Evolutionary conservation across 2,113 vertebrate genomes (phyloP), one percentile per base, ranked within the genome.

Genomic region (Prunella himalayana): DNA sequence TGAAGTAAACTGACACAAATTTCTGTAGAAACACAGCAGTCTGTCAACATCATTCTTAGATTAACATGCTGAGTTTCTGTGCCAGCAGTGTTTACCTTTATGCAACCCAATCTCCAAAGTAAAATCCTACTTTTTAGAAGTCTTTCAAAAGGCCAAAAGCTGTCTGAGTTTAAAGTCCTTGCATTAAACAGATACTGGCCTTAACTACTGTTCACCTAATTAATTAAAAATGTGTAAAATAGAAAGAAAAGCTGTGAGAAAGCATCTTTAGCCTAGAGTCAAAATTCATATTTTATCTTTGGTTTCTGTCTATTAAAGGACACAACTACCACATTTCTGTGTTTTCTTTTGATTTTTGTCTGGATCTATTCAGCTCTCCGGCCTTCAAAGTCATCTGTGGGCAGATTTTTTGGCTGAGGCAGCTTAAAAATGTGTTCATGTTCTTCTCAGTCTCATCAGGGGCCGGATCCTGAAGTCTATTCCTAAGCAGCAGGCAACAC

Each of bases 321-420:
- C 15, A 35, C 0, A 0, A 49, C 14, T 94, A 69, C 25, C 28
- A 57, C 0, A 0, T 82, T 79, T 88, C 50, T 60, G 11, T 56
- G 33, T 33, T 86, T 68, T 76, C 18, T 54, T 85, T 82, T 71
- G 15, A 33, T 64, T 70, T 90, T 78, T 56, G 7, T 42, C 30
- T 83, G 60, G 23, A 33, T 63, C 35, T 59, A 15, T 75, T 93
- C 24, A 83, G 37, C 8, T 59, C 30, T 54, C 21, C 44, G 50
- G 33, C 61, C 27, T 87, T 90, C 51, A 39, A 54, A 90, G 13
- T 37, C 69, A 57, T 35, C 35, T 2, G 9, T 51, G 51, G 56
- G 42, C 23, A 79, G 65, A 71, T 37, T 54, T 61, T 92, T 73
- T 35, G 35, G 23, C 65, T 75, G 15, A 33, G 17, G 25, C 28